Percentiles rank a stretch among this genome's conserved stretches.
phyloP scores from a whole-genome alignment of 2,888 invertebrate species.

The Drosophila paramelanica region DNA sequence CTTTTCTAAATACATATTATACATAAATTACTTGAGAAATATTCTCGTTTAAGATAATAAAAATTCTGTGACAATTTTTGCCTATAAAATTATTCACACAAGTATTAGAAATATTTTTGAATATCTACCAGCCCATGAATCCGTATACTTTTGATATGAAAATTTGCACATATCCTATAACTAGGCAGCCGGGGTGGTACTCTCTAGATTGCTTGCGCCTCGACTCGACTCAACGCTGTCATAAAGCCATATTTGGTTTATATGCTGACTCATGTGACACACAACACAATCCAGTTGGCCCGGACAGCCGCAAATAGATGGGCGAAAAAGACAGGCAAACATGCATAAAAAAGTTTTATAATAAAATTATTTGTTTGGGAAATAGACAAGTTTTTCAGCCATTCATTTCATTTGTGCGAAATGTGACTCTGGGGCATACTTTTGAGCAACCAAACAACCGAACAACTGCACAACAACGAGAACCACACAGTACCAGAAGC shows the following conservation, averaged over 20 bases:
- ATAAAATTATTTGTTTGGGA: constrained; percentile 77
- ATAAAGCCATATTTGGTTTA: constrained; percentile 60
- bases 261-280: constrained; percentile 30
- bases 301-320: constrained; percentile 1
- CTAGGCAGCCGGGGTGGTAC: not conserved
- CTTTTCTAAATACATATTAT: not conserved
- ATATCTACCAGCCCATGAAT: no score
- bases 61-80: no score
- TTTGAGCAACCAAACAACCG: constrained; percentile 23
- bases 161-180: not conserved
- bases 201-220: no score
- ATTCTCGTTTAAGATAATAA: no score
- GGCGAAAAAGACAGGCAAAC: constrained; percentile 37
- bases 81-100: no score
- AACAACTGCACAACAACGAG: constrained; percentile 9
- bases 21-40: no score
- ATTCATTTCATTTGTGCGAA: constrained; percentile 76
- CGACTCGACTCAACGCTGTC: constrained; percentile 15
- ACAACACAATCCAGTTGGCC: not conserved
- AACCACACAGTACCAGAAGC: constrained; percentile 3
- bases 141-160: no score
- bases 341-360: constrained; percentile 68
- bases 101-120: no score
- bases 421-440: constrained; percentile 75
- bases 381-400: constrained; percentile 75